A percentile compares a stretch with the other conserved stretches of the same genome.
Evolutionary conservation across 2,797 vertebrate species (phyloP).

Genomic region (Triplophysa yarkandensis): DNA sequence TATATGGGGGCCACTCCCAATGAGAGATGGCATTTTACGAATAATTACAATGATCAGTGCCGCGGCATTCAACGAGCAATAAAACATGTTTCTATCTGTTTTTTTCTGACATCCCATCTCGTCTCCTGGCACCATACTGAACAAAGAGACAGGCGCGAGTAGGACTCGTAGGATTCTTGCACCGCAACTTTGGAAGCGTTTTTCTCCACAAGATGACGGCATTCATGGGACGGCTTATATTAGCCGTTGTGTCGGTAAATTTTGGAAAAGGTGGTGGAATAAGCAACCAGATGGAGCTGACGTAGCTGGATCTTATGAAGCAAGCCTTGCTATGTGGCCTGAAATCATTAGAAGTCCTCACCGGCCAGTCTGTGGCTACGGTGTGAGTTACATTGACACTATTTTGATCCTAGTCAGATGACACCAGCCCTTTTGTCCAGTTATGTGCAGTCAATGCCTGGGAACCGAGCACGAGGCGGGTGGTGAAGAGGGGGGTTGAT

Average conservation of each 20-base stretch:
- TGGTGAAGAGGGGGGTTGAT: slow-evolving; percentile 45
- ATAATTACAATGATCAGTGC: slow-evolving; percentile 72
- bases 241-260: slow-evolving; percentile 68
- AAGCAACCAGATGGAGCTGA: slow-evolving; percentile 63
- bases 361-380: slow-evolving; percentile 68
- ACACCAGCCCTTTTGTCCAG: slow-evolving; percentile 81
- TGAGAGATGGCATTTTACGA: slow-evolving; percentile 66
- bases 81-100: slow-evolving; percentile 75
- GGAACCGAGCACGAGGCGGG: slow-evolving; percentile 69
- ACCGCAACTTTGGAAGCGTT: too few relatives aligned
- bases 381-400: slow-evolving; percentile 79
- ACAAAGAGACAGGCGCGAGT: too few relatives aligned
- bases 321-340: slow-evolving; percentile 69
- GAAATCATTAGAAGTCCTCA: slow-evolving; percentile 79
- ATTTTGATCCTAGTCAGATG: slow-evolving; percentile 83
- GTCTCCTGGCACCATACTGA: slow-evolving; percentile 65
- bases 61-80: slow-evolving; percentile 65
- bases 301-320: slow-evolving; percentile 29
- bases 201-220: too few relatives aligned
- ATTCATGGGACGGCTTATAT: slow-evolving; percentile 38
- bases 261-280: slow-evolving; percentile 61
- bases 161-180: slow-evolving; percentile 39
- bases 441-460: slow-evolving; percentile 78
- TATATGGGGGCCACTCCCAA: slow-evolving; percentile 61
- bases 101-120: slow-evolving; percentile 74